These are phyloP conservation scores for Theristicus caerulescens DNA, from an alignment of 2,113 vertebrate genomes.

Conservation along the genomic window DNA sequence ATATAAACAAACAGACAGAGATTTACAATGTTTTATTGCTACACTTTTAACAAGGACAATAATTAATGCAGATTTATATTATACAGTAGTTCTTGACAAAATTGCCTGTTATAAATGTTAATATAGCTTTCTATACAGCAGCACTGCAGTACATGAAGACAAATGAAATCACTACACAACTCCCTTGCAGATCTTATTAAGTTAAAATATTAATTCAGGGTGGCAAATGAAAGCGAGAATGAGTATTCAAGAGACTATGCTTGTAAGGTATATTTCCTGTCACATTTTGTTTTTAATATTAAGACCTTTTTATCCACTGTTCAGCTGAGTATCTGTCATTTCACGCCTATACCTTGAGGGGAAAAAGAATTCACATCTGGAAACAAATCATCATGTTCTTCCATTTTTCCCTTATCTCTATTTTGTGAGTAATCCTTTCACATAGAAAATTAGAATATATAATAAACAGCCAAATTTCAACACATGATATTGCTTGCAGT, in stretches of 20 bases:
- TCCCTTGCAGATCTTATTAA: conserved; percentile 40
- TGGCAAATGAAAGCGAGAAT: conserved; percentile 43
- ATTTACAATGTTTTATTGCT: conserved; percentile 6
- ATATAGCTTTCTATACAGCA: conserved; percentile 33
- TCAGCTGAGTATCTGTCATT: conserved; percentile 33
- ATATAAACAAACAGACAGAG: conserved; percentile 48
- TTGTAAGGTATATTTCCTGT: conserved; percentile 8
- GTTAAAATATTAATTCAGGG: conserved; percentile 62
- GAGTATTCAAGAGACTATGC: conserved; percentile 29
- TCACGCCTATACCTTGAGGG: not conserved
- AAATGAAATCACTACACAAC: conserved; percentile 11
- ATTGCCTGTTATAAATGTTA: conserved; percentile 60
- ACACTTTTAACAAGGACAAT: conserved; percentile 57
- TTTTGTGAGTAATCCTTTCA: conserved; percentile 53
- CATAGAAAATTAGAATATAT: conserved; percentile 56
- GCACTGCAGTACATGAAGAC: not conserved
- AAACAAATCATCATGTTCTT: conserved; percentile 26
- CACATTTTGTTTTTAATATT: conserved; percentile 51
- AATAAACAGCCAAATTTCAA: conserved; percentile 21
- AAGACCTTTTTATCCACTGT: conserved; percentile 59
- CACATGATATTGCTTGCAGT: not conserved
- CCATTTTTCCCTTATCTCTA: conserved; percentile 24
- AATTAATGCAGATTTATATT: conserved; percentile 65
- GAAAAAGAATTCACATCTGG: conserved; percentile 43
- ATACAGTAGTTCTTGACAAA: conserved; percentile 54